A percentile compares a stretch with the other conserved stretches of the same genome.
Evolutionary conservation across 2,113 vertebrate genomes (phyloP).

Genomic region (Ctenomys sociabilis): DNA sequence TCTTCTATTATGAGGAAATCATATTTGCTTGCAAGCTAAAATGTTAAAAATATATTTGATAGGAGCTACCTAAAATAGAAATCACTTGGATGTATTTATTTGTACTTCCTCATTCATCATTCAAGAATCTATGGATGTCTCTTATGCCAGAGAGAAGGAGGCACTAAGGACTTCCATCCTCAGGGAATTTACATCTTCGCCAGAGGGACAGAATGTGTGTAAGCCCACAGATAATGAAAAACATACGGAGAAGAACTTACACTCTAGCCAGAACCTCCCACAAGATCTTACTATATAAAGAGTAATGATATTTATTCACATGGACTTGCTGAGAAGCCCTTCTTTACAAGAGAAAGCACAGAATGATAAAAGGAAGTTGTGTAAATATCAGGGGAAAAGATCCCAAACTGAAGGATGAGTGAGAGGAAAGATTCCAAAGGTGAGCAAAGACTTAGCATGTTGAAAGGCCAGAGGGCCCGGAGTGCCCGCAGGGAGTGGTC

Average conservation of each 20-base stretch:
- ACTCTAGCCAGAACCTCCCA: background rate
- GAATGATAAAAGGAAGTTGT: background rate
- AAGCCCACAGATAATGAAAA: background rate
- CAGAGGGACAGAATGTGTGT: background rate
- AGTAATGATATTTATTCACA: background rate
- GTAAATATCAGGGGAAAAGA: background rate
- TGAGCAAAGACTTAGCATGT: background rate
- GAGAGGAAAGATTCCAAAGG: background rate
- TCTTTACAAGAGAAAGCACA: background rate
- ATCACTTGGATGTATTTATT: background rate
- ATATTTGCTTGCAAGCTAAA: conserved; percentile 93
- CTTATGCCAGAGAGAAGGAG: background rate
- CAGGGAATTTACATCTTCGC: background rate
- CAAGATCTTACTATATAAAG: background rate
- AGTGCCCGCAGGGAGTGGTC: background rate
- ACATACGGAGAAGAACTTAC: background rate
- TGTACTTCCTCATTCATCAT: background rate
- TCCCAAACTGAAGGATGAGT: background rate
- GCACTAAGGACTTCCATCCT: background rate
- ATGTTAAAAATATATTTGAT: conserved; percentile 54
- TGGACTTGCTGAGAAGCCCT: background rate
- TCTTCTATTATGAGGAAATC: conserved; percentile 98
- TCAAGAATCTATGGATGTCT: background rate
- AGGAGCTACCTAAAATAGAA: conserved; percentile 21
- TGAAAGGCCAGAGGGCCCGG: background rate